Percentiles rank a stretch among this genome's conserved stretches.
Conservation (phyloP, 2,888 invertebrate genomes). For the Drosophila birchii region DNA sequence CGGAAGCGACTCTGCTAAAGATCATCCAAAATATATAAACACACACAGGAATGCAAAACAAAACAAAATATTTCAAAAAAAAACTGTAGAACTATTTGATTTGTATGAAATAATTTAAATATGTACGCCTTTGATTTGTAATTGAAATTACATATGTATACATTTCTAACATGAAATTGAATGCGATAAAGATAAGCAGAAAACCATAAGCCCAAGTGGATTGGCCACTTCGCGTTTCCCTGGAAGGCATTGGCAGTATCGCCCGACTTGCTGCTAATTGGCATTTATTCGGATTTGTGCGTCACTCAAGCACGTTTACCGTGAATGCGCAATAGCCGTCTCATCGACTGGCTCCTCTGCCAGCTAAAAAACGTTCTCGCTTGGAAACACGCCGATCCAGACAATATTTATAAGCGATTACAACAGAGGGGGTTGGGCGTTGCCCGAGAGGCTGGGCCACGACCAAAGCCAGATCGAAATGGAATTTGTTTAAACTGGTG, state of each 20-base stretch:
- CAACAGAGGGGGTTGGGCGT: conserved; percentile 8
- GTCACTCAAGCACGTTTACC: conserved; percentile 32
- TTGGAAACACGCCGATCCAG: conserved; percentile 16
- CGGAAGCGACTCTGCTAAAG: conserved; percentile 25
- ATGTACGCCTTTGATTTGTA: conserved; percentile 77
- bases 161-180: conserved; percentile 73
- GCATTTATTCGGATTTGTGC: conserved; percentile 33
- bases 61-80: conserved; percentile 34
- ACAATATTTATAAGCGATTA: conserved; percentile 11
- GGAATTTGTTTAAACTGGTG: background rate
- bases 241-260: conserved; percentile 17
- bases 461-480: background rate
- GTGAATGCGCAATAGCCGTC: conserved; percentile 61
- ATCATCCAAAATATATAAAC: conserved; percentile 35
- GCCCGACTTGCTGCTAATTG: conserved; percentile 37
- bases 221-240: conserved; percentile 17
- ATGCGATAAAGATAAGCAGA: conserved; percentile 48
- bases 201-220: conserved; percentile 21
- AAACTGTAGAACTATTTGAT: conserved; percentile 79
- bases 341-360: background rate
- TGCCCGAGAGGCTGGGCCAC: conserved; percentile 6
- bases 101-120: conserved; percentile 79
- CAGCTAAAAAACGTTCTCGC: conserved; percentile 5
- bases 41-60: conserved; percentile 42
- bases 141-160: conserved; percentile 75